Evolutionary conservation across 2,888 invertebrate genomes (phyloP).

Genomic region (Ormia ochracea): DNA sequence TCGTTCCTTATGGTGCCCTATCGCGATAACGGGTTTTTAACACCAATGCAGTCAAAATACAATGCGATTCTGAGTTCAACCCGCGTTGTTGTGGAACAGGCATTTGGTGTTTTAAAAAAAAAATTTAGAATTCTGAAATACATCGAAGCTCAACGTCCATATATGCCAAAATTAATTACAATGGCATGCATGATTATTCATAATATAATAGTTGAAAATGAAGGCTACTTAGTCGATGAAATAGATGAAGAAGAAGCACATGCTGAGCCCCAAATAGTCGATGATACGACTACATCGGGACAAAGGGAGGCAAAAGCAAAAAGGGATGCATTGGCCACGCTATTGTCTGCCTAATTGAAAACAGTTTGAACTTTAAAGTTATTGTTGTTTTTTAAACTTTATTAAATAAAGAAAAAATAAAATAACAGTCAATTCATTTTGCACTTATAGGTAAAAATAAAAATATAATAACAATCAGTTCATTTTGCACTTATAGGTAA

Average conservation of each 20-base stretch:
- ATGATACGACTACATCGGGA: neutral
- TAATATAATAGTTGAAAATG: slow-evolving; percentile 15
- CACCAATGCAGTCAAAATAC: slow-evolving; percentile 29
- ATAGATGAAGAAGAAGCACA: no score
- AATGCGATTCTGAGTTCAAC: slow-evolving; percentile 47
- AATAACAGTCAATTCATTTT: no score
- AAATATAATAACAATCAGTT: no score
- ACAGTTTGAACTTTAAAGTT: no score
- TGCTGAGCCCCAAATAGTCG: no score
- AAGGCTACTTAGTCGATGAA: no score
- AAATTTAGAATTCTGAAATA: slow-evolving; percentile 47
- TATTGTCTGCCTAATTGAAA: neutral
- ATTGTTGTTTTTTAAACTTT: no score
- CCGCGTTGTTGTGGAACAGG: slow-evolving; percentile 51
- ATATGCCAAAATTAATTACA: slow-evolving; percentile 30
- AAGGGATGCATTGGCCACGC: neutral
- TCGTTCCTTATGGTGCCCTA: slow-evolving; percentile 50
- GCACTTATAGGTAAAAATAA: no score
- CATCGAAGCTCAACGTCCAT: slow-evolving; percentile 22
- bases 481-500: no score
- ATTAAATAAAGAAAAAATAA: no score
- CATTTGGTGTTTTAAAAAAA: slow-evolving; percentile 53
- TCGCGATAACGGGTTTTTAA: slow-evolving; percentile 47
- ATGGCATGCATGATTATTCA: slow-evolving; percentile 15
- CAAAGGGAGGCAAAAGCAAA: neutral